These are phyloP conservation scores for Cheirogaleus medius DNA, from an alignment of 2,113 vertebrate genomes.

Conservation along the genomic window DNA sequence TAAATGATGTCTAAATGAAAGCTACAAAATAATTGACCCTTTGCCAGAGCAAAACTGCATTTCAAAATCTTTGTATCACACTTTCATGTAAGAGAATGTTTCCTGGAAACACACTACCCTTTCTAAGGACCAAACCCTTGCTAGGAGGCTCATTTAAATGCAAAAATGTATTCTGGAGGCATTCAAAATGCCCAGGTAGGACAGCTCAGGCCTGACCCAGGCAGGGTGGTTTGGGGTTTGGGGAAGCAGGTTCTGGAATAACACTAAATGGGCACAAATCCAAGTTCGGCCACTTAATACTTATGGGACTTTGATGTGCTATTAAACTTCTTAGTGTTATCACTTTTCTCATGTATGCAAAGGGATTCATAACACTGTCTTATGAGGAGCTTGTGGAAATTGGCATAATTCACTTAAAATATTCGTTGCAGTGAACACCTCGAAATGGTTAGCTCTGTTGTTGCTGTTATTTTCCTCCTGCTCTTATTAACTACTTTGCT, in stretches of 20 bases:
- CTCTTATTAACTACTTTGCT: not conserved
- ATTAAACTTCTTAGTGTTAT: not conserved
- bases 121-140: not conserved
- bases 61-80: conserved; percentile 15
- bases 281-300: not conserved
- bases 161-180: not conserved
- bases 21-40: not conserved
- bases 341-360: not conserved
- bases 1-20: not conserved
- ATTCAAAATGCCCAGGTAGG: not conserved
- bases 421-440: not conserved
- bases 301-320: not conserved
- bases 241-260: not conserved
- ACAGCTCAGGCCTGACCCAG: not conserved
- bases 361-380: not conserved
- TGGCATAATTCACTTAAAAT: not conserved
- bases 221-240: not conserved
- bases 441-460: not conserved
- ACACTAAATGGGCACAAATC: not conserved
- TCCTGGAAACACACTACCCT: not conserved
- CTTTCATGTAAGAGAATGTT: not conserved
- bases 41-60: not conserved
- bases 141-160: not conserved
- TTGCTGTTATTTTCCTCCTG: not conserved
- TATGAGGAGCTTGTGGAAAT: not conserved